Evolutionary conservation across 2,113 vertebrate genomes (phyloP).

Genomic region (Platysteira castanea): DNA sequence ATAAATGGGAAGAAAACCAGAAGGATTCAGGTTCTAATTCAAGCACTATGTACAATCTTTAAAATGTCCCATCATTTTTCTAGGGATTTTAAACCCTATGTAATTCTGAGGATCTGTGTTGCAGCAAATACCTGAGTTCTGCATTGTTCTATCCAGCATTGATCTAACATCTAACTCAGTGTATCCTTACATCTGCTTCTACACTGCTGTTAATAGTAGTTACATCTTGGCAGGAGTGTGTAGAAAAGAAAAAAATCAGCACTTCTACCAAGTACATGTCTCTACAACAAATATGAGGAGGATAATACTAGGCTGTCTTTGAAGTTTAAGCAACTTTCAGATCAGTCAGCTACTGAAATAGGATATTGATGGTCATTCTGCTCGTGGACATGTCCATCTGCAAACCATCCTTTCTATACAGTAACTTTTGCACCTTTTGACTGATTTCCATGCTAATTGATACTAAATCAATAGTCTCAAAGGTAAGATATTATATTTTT

Average conservation of each 20-base stretch:
- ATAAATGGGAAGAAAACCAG: background rate
- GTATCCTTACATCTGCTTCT: background rate
- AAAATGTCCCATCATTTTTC: background rate
- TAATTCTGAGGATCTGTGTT: background rate
- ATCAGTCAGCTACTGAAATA: background rate
- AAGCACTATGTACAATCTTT: background rate
- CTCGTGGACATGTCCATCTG: background rate
- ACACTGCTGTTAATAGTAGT: background rate
- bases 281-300: background rate
- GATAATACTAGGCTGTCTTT: background rate
- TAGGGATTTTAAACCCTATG: background rate
- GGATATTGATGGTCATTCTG: background rate
- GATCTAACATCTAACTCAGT: background rate
- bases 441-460: background rate
- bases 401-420: background rate
- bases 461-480: background rate
- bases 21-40: background rate
- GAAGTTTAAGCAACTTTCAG: background rate
- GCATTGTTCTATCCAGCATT: background rate
- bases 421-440: background rate
- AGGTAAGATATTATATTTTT: background rate
- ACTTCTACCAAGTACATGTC: background rate
- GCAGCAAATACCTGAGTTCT: background rate
- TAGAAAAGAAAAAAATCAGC: background rate
- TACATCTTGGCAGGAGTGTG: background rate